Conservation (phyloP, 30 jellyfish, hydroid and myxozoan species). For the Phacellophora camtschatica region DNA sequence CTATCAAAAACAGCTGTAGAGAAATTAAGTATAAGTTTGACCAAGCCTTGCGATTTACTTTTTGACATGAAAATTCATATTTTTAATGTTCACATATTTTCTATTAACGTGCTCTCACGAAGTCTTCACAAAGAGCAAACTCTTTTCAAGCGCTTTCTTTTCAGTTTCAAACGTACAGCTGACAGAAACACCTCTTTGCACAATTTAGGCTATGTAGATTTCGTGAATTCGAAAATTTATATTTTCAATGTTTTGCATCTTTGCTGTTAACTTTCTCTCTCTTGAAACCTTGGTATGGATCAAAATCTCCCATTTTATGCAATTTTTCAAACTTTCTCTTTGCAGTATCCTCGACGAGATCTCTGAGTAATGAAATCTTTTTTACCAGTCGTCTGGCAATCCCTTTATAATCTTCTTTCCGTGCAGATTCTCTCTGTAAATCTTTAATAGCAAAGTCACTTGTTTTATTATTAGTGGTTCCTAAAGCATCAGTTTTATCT, state of each 20-base stretch:
- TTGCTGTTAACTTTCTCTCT: not conserved
- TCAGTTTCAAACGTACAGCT: no score
- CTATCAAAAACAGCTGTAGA: no score
- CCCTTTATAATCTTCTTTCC: not conserved
- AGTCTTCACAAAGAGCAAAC: no score
- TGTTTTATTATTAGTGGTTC: not conserved
- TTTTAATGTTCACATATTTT: no score
- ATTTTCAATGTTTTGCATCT: not conserved
- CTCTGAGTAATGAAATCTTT: conserved; percentile 22
- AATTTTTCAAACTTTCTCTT: not conserved
- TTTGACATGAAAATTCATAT: no score
- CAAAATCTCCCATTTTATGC: not conserved
- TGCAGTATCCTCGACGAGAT: conserved; percentile 10
- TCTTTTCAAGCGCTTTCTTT: no score
- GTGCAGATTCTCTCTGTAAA: not conserved
- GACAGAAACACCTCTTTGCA: no score
- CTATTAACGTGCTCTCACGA: no score
- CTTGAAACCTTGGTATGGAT: conserved; percentile 22
- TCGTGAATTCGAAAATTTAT: no score
- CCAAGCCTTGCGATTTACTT: no score
- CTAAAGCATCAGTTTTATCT: not conserved
- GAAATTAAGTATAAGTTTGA: no score
- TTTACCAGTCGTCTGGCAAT: conserved; percentile 21
- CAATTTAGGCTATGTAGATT: no score
- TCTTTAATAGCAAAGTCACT: not conserved